These are phyloP conservation scores for Entosphenus tridentatus DNA, from an alignment of 2,113 vertebrate genomes.

Conservation along the genomic window DNA sequence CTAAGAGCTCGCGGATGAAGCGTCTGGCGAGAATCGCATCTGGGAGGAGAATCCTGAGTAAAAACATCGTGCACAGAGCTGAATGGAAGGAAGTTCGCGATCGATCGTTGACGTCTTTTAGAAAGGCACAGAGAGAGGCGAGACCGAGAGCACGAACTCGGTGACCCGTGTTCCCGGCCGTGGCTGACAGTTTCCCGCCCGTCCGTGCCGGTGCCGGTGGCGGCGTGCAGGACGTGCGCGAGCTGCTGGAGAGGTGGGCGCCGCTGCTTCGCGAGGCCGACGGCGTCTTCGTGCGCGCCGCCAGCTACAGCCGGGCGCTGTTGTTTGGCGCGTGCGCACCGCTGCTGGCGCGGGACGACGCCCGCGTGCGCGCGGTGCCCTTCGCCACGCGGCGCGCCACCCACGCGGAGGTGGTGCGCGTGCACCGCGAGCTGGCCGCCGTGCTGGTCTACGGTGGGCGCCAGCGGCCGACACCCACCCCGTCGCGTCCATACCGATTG, in stretches of 20 bases:
- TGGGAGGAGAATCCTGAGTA: no score
- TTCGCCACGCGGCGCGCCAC: constrained; percentile 62
- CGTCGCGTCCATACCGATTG: not conserved
- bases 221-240: constrained; percentile 44
- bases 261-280: constrained; percentile 35
- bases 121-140: no score
- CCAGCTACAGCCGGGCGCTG: constrained; percentile 34
- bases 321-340: constrained; percentile 38
- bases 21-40: no score
- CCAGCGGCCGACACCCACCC: not conserved
- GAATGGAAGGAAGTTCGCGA: no score
- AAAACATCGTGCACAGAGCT: no score
- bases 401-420: constrained; percentile 44
- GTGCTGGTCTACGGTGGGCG: constrained; percentile 47
- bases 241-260: constrained; percentile 48
- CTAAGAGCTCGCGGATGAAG: no score
- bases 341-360: constrained; percentile 32
- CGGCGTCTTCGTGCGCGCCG: constrained; percentile 42
- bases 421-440: constrained; percentile 35
- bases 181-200: no score
- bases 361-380: constrained; percentile 40
- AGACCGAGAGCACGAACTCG: no score
- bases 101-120: no score
- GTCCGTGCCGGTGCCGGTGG: not conserved
- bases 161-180: no score